Evolutionary conservation across 64 coral and sea anemone species (phyloP), one percentile per base, ranked within the genome.

Genomic region (Pachyseris speciosa): DNA sequence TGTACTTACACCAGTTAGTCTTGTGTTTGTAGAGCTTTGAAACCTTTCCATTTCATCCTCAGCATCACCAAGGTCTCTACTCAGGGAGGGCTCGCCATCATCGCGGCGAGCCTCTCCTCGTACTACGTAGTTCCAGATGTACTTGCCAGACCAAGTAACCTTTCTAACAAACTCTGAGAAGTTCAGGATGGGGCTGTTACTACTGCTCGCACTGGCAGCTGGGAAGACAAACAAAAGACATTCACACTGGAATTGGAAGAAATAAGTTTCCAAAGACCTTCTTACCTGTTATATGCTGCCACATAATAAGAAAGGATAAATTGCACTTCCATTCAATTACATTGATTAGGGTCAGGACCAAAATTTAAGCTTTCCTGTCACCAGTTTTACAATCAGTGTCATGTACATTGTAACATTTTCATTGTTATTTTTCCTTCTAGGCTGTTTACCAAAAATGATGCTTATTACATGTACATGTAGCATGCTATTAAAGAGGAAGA

Each of bases 1-100:
- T n/a, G n/a, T n/a, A 80, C 76, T 80, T 51, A 80, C 76, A 80
- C 33, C 10, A 80, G 29, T 52, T 4, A 39, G 17, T 33, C 76
- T 36, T 37, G 27, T 80, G 34, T 39, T 34, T 59, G 76, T 20
- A 53, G 48, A 39, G 38, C 29, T 39, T 26, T 36, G 51, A 36
- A 38, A 38, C 51, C 38, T 80, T 20, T 80, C 76, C 76, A 80
- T 80, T 38, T 80, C 76, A 10, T 80, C 52, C 51, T 80, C 76
- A 59, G 76, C 76, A 57, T 80, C 51, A 31, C 32, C 34, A 3
- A 80, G 47, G 20, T 80, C 76, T 80, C 76, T 80, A 1, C 76
- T 80, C 52, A 80, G 4, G 11, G 50, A 80, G 9, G 76, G 3
- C 7, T 58, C 19, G 19, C 27, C 37, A 32, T 59, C 50, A 33